Base-by-base conservation (phyloP, 37 sponge, comb jelly and placozoan species). In the Amphimedon queenslandica region DNA sequence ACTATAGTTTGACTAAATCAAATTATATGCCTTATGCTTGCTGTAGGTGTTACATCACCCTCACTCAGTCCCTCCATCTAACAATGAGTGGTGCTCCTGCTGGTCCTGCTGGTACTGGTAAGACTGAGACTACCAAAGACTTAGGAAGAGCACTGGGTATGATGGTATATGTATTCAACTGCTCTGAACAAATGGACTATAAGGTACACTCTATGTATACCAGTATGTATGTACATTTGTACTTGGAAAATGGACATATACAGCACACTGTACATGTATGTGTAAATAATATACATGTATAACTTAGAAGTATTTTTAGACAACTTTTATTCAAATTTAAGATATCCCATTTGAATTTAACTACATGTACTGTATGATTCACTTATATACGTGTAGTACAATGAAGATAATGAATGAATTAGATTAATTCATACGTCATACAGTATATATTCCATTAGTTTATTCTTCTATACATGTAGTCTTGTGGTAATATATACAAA, bases 131-230 rank as follows among this genome's bases (percentile, higher is more conserved):
- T 32, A 97, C 98, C 29, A 97, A 97, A 69, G 98, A 97, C 76
- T 73, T 97, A 58, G 98, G 98, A 1, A 84, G 94, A 47, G 98
- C 98, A 21, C 85, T 97, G 63, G 99, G 99, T 0, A 91, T 91
- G 37, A 97, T 97, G 99, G 99, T 97, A 43, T 97, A 97, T 70
- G 99, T 97, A 82, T 97, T 97, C 88, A 97, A 97, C 93, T 97
- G 99, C 88, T 97, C 99, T 41, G 99, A 97, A 63, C 99, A 97
- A 60, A 97, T 97, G 99, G 99, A 97, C 83, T 97, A 97, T 85
- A 97, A 97, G 76, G 89, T 88, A 61, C 25, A 51, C 20, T 37
- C 25, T 33, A 66, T 34, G 6, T 10, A 23, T 47, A 47, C 13
- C n/a, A n/a, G n/a, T n/a, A n/a, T n/a, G n/a, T n/a, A n/a, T n/a